These are phyloP conservation scores for Penaeus monodon DNA, from an alignment of 2,888 invertebrate species.

Conservation along the genomic window DNA sequence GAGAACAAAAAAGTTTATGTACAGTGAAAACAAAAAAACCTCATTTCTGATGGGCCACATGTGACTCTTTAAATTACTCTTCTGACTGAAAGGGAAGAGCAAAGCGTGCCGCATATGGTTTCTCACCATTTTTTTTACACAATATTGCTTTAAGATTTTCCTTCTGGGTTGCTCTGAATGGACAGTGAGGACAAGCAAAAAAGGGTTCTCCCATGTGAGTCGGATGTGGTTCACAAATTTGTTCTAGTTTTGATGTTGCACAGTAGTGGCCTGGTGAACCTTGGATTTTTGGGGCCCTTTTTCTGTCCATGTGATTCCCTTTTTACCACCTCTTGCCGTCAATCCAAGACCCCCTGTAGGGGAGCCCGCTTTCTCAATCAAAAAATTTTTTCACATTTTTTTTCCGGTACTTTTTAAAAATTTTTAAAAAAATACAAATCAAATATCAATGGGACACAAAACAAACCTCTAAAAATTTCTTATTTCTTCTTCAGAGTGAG, in stretches of 20 bases:
- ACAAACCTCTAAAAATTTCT: too few relatives aligned
- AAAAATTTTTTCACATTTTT: background rate
- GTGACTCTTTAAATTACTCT: constrained; percentile 45
- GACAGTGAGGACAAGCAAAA: constrained; percentile 48
- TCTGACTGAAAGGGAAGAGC: constrained; percentile 54
- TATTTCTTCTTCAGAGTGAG: too few relatives aligned
- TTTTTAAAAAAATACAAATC: too few relatives aligned
- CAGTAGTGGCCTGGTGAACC: constrained; percentile 30
- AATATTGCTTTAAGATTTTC: constrained; percentile 45
- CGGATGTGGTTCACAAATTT: constrained; percentile 42
- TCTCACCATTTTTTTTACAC: constrained; percentile 56
- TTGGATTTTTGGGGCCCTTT: constrained; percentile 5
- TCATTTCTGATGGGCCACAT: constrained; percentile 32
- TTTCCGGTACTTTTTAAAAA: background rate
- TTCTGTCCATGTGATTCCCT: constrained; percentile 11
- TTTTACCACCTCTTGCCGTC: background rate
- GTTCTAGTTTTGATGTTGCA: constrained; percentile 35
- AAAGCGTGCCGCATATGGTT: constrained; percentile 43
- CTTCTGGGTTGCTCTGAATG: constrained; percentile 49
- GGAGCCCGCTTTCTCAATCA: constrained; percentile 25
- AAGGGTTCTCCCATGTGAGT: constrained; percentile 59
- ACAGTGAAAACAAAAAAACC: background rate
- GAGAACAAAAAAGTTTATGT: background rate
- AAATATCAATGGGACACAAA: too few relatives aligned
- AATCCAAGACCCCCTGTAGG: constrained; percentile 26